Conservation (phyloP, 2,797 vertebrate species). For the Zalophus californianus region DNA sequence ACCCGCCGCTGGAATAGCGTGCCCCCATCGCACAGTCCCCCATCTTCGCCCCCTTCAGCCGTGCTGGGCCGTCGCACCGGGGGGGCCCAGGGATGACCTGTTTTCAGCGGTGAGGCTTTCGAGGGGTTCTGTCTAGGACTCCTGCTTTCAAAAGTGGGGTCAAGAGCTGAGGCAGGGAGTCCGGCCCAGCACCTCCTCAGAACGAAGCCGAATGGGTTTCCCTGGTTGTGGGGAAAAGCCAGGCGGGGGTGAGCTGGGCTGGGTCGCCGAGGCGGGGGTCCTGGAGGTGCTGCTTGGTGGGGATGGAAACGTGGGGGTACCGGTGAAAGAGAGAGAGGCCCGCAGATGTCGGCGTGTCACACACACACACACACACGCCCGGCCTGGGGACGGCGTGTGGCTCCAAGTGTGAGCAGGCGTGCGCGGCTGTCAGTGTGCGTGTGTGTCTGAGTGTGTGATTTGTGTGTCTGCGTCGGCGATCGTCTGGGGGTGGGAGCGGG, state of each 20-base stretch:
- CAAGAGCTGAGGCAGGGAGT: slow-evolving; percentile 29
- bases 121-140: slow-evolving; percentile 35
- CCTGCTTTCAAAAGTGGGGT: slow-evolving; percentile 70
- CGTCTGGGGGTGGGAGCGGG: slow-evolving; percentile 69
- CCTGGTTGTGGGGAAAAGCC: neutral
- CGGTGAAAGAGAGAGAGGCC: neutral
- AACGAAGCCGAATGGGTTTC: neutral
- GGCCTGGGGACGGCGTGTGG: slow-evolving; percentile 64
- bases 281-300: neutral
- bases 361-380: slow-evolving; percentile 57
- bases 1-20: slow-evolving; percentile 15
- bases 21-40: neutral
- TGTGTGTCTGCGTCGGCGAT: slow-evolving; percentile 83
- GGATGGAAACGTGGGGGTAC: slow-evolving; percentile 45
- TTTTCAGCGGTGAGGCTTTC: slow-evolving; percentile 66
- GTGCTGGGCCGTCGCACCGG: neutral
- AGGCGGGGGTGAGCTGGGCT: neutral
- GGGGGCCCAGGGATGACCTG: slow-evolving; percentile 73
- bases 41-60: neutral
- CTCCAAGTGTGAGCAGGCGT: slow-evolving; percentile 80
- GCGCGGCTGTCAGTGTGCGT: slow-evolving; percentile 81
- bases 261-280: slow-evolving; percentile 41
- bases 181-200: neutral
- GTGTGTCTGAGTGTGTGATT: slow-evolving; percentile 84
- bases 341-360: slow-evolving; percentile 70